These are phyloP conservation scores for Passer domesticus DNA, from an alignment of 2,113 vertebrate species.

Conservation along the genomic window DNA sequence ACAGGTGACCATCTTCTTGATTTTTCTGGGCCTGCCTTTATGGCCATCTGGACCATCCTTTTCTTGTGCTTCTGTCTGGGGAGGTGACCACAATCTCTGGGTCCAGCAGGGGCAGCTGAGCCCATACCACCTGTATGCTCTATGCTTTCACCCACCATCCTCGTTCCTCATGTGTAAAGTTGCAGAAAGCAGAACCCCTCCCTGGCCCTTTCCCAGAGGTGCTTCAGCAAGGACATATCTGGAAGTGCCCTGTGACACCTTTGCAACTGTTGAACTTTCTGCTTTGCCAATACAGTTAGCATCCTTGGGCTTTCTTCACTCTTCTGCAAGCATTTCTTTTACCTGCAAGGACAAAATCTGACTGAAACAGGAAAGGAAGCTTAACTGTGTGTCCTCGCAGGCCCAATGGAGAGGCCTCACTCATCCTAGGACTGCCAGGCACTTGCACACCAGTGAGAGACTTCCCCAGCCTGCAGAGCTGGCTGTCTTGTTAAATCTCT, in stretches of 20 bases:
- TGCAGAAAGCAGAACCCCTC: not conserved
- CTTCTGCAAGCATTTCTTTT: not conserved
- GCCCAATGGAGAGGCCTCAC: not conserved
- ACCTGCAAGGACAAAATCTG: not conserved
- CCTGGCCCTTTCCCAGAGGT: not conserved
- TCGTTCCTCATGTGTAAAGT: not conserved
- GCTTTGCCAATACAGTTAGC: not conserved
- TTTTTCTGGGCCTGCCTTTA: not conserved
- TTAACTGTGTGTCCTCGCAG: not conserved
- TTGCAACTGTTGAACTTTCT: not conserved
- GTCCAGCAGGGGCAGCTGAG: not conserved
- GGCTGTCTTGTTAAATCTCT: not conserved
- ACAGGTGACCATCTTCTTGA: not conserved
- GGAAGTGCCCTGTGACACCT: not conserved
- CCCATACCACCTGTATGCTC: not conserved
- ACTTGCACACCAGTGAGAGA: fast-evolving
- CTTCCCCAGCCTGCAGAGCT: not conserved
- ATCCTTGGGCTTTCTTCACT: not conserved
- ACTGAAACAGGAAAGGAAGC: not conserved
- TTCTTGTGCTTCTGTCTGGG: not conserved
- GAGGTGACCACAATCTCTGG: not conserved
- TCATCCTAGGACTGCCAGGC: not conserved
- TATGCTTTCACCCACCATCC: not conserved
- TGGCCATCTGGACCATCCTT: not conserved
- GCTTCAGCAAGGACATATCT: not conserved